Evolutionary conservation across 2,113 vertebrate species (phyloP), one percentile per base, ranked within the genome.

Genomic region (Gobiocypris rarus): DNA sequence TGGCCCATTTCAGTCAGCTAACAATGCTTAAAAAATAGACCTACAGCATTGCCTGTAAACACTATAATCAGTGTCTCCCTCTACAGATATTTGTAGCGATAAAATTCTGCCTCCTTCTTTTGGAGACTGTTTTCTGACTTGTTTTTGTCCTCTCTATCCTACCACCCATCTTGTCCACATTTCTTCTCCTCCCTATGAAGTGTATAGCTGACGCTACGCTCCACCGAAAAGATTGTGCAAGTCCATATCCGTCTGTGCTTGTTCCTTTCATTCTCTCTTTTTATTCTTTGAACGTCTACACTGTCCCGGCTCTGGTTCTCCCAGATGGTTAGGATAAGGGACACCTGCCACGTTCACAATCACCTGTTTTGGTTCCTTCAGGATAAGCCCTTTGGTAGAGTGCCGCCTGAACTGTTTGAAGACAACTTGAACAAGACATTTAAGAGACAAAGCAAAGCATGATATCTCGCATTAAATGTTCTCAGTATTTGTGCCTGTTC

Each of bases 281-380:
- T 48, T 79, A 38, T 83, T 75, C 63, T 67, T 77, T 79, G 52
- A 63, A 84, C 61, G 10, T 41, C 13, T 38, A 26, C 70, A 7
- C 67, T 45, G 43, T 75, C 54, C 31, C 26, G 17, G 14, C 31
- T 56, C 34, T 24, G 78, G 9, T 34, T 50, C 83, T 83, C 59
- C 73, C 24, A 89, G 90, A 93, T 93, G 31, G 19, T 5, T 59
- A 17, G 87, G 92, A 94, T 94, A 94, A 91, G 91, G 86, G 89
- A 91, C 94, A 94, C 91, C 93, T 93, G 93, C 89, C 85, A 34
- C 80, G 85, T 82, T 58, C 78, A 77, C 75, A 34, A 86, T 91
- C 85, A 88, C 26, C 84, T 92, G 91, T 90, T 83, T 87, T 77
- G 84, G 75, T 84, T 83, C 10, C 22, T 69, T 69, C n/a, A 28